Percentiles rank a stretch among this genome's conserved stretches.
phyloP scores from a whole-genome alignment of 2,888 invertebrate species.

The Melieria omissa region DNA sequence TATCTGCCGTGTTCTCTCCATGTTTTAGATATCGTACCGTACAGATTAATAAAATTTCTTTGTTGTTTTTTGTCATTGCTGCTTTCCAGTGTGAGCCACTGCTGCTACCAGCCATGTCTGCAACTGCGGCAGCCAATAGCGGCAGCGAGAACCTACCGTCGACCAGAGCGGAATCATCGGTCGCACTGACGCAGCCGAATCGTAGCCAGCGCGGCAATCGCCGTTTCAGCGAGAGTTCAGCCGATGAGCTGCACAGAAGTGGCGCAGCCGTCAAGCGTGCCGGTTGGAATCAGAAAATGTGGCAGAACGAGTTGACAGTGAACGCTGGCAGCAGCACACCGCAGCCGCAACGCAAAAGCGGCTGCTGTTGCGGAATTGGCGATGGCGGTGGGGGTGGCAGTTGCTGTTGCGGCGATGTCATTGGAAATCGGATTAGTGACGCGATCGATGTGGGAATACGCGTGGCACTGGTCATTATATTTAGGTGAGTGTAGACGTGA shows the following conservation, averaged over 20 bases:
- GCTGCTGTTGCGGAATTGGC: slow-evolving; percentile 15
- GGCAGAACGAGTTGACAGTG: slow-evolving; percentile 46
- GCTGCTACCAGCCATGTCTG: background rate
- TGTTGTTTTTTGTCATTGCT: too few relatives aligned
- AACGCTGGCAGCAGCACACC: background rate
- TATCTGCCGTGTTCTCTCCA: too few relatives aligned
- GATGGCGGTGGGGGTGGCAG: slow-evolving; percentile 14
- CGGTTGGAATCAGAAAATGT: slow-evolving; percentile 42
- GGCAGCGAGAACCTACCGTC: slow-evolving; percentile 21
- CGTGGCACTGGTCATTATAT: slow-evolving; percentile 68
- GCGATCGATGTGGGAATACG: slow-evolving; percentile 70
- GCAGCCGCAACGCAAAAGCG: background rate
- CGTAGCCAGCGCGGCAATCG: slow-evolving; percentile 40
- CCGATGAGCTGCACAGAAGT: slow-evolving; percentile 48
- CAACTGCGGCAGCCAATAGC: slow-evolving; percentile 17
- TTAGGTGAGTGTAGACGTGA: slow-evolving; percentile 68
- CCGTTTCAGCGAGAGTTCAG: slow-evolving; percentile 55
- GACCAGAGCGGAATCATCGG: slow-evolving; percentile 31
- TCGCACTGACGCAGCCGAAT: slow-evolving; percentile 26
- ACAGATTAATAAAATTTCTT: too few relatives aligned
- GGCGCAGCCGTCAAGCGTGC: slow-evolving; percentile 32
- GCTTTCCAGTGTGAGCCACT: too few relatives aligned
- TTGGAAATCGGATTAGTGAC: slow-evolving; percentile 47
- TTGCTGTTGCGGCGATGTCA: slow-evolving; percentile 11
- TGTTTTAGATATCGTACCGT: too few relatives aligned